Evolutionary conservation across 2,113 vertebrate genomes (phyloP).

Genomic region (Anarhynchus alexandrinus): DNA sequence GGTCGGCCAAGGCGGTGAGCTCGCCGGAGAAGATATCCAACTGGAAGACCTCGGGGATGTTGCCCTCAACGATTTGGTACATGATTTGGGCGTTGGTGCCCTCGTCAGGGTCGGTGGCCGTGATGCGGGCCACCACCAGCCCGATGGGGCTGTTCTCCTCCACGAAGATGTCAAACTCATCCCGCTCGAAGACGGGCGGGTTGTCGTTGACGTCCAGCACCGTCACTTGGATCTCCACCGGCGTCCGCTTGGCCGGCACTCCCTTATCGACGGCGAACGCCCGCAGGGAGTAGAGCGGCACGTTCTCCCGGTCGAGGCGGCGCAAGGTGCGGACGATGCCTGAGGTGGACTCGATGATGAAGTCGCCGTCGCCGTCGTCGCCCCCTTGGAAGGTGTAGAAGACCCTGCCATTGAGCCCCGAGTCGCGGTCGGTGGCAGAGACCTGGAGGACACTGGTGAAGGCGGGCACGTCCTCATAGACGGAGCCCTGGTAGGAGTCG

Average conservation of each 20-base stretch:
- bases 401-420: conserved; percentile 88
- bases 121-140: conserved; percentile 87
- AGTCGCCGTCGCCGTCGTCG: conserved; percentile 91
- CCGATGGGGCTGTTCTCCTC: conserved; percentile 96
- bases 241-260: conserved; percentile 80
- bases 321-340: conserved; percentile 90
- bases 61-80: conserved; percentile 98
- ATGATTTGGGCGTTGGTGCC: conserved; percentile 97
- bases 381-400: conserved; percentile 96
- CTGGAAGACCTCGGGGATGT: conserved; percentile 95
- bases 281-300: conserved; percentile 82
- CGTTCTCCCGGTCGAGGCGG: conserved; percentile 91
- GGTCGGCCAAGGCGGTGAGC: conserved; percentile 87
- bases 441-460: conserved; percentile 94
- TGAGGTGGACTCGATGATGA: conserved; percentile 93
- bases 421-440: conserved; percentile 90
- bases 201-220: conserved; percentile 95
- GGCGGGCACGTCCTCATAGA: conserved; percentile 89
- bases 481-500: conserved; percentile 85
- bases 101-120: conserved; percentile 91
- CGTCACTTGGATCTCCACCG: conserved; percentile 85
- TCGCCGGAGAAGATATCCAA: conserved; percentile 96
- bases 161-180: conserved; percentile 93
- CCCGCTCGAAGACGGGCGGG: conserved; percentile 89
- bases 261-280: conserved; percentile 92